A percentile compares a stretch with the other conserved stretches of the same genome.
Evolutionary conservation across 2,113 vertebrate genomes (phyloP).

Genomic region (Cavia porcellus): DNA sequence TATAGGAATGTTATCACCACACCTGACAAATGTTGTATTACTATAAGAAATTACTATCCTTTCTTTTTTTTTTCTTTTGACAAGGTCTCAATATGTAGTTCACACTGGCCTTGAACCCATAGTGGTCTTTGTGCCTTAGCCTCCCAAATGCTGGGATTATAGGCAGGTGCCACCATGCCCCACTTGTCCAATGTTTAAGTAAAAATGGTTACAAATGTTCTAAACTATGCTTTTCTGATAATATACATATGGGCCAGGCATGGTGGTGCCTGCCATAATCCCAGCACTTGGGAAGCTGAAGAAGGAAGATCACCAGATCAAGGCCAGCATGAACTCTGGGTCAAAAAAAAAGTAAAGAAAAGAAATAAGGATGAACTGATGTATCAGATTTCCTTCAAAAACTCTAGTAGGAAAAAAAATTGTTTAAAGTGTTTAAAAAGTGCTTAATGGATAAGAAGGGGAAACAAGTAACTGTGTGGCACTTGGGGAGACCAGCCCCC

Average conservation of each 20-base stretch:
- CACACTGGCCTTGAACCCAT: background rate
- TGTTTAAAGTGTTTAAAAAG: background rate
- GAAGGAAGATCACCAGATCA: background rate
- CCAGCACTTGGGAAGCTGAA: background rate
- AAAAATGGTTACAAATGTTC: background rate
- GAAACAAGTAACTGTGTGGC: too few relatives aligned
- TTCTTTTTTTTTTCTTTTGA: background rate
- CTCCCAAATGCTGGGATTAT: background rate
- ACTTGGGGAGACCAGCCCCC: background rate
- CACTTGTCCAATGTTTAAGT: background rate
- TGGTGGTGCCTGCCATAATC: background rate
- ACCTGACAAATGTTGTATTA: background rate
- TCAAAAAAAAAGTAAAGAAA: background rate
- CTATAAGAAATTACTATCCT: background rate
- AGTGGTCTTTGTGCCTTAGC: background rate
- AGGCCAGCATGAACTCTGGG: background rate
- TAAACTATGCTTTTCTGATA: background rate
- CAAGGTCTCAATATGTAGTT: background rate
- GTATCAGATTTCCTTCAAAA: background rate
- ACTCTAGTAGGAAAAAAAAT: background rate
- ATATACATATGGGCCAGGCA: background rate
- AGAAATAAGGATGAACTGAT: background rate
- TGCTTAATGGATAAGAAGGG: background rate
- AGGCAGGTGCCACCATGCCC: background rate
- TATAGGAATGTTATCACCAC: background rate